Conservation (phyloP, 2,888 invertebrate genomes). For the Zygothrica quintamaculata region DNA sequence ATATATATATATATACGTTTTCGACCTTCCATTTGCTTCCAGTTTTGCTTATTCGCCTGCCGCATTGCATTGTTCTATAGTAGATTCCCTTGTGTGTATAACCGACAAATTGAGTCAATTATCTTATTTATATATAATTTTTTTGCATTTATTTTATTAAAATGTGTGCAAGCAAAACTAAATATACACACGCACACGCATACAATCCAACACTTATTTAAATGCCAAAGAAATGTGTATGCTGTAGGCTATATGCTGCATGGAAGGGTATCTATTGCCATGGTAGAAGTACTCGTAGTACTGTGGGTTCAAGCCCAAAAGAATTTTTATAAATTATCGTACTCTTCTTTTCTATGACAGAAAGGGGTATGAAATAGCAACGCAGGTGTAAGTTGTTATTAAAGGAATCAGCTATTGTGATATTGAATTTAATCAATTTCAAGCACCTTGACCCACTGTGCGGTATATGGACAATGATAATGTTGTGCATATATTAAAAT, state of each 20-base stretch:
- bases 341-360: too few relatives aligned
- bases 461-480: constrained; percentile 22
- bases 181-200: constrained; percentile 27
- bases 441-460: constrained; percentile 51
- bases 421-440: too few relatives aligned
- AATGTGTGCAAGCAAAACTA: constrained; percentile 71
- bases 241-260: constrained; percentile 11
- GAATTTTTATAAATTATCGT: too few relatives aligned
- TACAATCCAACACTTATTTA: constrained; percentile 43
- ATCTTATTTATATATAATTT: constrained; percentile 82
- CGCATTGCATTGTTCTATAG: constrained; percentile 2
- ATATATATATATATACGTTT: constrained; percentile 35
- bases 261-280: neutral
- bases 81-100: constrained; percentile 24
- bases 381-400: too few relatives aligned
- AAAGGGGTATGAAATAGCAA: too few relatives aligned
- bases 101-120: constrained; percentile 83
- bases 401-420: too few relatives aligned
- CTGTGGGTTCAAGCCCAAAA: constrained; percentile 16
- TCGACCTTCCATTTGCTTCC: constrained; percentile 50
- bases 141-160: constrained; percentile 80
- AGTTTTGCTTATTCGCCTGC: too few relatives aligned
- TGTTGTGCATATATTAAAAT: constrained; percentile 42
- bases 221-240: constrained; percentile 45
- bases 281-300: neutral